Base-by-base conservation (phyloP, 2,113 vertebrate genomes). In the Lota lota region DNA sequence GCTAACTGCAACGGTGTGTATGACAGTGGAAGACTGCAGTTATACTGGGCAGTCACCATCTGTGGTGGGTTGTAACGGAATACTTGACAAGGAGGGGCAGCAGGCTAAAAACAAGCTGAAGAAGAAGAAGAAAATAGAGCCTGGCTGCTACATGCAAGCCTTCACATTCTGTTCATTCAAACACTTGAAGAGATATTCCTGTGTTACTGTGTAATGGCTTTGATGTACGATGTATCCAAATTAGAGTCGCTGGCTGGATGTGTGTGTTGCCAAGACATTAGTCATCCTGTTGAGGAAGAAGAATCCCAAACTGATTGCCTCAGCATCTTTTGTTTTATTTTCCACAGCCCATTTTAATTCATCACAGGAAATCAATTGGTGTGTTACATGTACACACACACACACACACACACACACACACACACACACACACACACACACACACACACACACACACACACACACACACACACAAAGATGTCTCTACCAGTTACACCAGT, bases 321-420 rank as follows among this genome's bases (percentile, higher is more conserved):
- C 0, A 57, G 24, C 66, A 70, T 47, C 80, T 33, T 33, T 15
- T 76, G 83, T 85, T 81, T 87, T 73, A 88, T 83, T 72, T 33
- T 66, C 73, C 40, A 72, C 78, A 87, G 79, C 82, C 87, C 79
- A 85, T 79, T 59, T 70, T n/a, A 56, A 82, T 84, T 71, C 69
- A 66, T 82, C 67, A 73, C 22, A 73, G 61, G 19, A 40, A 62
- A 22, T 54, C 64, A 21, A 18, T 51, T 18, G 53, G 12, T 54
- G 64, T 69, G 61, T 72, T 40, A 22, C 28, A 19, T 17, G 7
- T 64, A 56, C 72, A 78, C 67, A 28, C 40, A 24, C 28, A 47
- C 40, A 47, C 40, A 47, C 11, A 12, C 40, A 47, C 40, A 47
- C 40, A 47, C 7, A 47, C 40, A 47, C 11, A 47, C 40, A 47